phyloP scores from a whole-genome alignment of 2,113 vertebrate species.

The Hippocampus zosterae region DNA sequence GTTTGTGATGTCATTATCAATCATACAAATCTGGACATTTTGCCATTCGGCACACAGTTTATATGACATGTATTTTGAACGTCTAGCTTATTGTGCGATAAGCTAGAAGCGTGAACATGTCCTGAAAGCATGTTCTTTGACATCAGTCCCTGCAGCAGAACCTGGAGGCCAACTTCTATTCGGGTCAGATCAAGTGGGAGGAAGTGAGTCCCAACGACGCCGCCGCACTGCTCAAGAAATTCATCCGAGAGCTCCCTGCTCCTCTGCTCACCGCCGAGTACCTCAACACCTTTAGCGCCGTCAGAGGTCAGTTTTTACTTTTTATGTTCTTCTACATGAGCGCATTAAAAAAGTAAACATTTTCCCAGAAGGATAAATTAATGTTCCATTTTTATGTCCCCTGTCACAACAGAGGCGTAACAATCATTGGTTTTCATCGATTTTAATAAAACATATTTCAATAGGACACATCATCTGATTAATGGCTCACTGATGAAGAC shows the following conservation, averaged over 20 bases:
- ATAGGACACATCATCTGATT: constrained; percentile 51
- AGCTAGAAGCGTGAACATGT: background rate
- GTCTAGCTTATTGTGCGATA: no score
- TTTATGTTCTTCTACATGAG: background rate
- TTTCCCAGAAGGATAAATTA: background rate
- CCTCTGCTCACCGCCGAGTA: constrained; percentile 86
- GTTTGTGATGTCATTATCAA: no score
- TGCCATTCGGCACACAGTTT: no score
- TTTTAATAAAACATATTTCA: constrained; percentile 30
- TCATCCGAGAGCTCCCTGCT: constrained; percentile 83
- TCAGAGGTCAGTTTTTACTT: constrained; percentile 75
- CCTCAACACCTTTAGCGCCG: constrained; percentile 83
- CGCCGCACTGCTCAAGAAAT: constrained; percentile 84
- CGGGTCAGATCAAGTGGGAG: constrained; percentile 78
- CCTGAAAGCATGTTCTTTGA: background rate
- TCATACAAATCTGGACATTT: no score
- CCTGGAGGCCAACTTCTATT: constrained; percentile 81
- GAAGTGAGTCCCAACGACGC: constrained; percentile 85
- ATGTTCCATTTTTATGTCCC: background rate
- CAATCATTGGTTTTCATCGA: constrained; percentile 17
- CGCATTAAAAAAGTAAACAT: background rate
- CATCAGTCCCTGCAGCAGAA: constrained; percentile 79
- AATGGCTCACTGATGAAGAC: constrained; percentile 39
- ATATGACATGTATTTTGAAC: no score
- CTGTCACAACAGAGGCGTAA: constrained; percentile 5